Base-by-base conservation (phyloP, 1,140 invertebrate genomes). In the Papilio polyxenes region DNA sequence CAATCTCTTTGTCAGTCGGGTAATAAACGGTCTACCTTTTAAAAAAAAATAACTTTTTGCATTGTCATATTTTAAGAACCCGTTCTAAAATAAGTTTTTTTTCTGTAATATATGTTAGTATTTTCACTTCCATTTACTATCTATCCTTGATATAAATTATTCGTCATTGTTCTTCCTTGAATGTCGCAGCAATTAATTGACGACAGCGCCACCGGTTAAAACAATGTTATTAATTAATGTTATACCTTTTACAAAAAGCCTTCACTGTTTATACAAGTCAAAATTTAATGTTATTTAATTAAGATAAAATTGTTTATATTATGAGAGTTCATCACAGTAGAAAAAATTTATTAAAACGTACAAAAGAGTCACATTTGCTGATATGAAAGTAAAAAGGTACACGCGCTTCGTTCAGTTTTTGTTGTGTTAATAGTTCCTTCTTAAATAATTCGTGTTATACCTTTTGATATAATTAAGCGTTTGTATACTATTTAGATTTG, bases 231-330 rank as follows among this genome's bases (percentile, higher is more conserved):
- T 69, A 69, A 69, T 69, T 69, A 69, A 69, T 37, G 11, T 69
- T 69, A 2, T 69, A 69, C 65, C 65, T 31, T 69, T 69, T 37
- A 69, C 31, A 69, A 69, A 69, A 69, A 69, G 23, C 23, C 65
- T 69, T 69, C 65, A 69, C 37, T 69, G 62, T 65, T 37, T 37
- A 69, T 69, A 13, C 37, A 69, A 69, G 23, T 69, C 31, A 69
- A 69, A 69, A 69, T 11, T 37, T 69, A 69, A 37, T 69, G 65
- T 69, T 31, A 13, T 69, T 69, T 69, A 69, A 69, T 69, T 69
- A 69, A 69, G 23, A 69, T 69, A 37, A 3, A 69, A 69, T 69
- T 37, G 65, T 69, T 65, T 7, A 20, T 23, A 65, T 37, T 15
- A 69, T 37, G 31, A 37, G 31, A 69, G 65, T 69, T 69, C 10